Conservation (phyloP, 1,140 invertebrate species). For the Limonius californicus region DNA sequence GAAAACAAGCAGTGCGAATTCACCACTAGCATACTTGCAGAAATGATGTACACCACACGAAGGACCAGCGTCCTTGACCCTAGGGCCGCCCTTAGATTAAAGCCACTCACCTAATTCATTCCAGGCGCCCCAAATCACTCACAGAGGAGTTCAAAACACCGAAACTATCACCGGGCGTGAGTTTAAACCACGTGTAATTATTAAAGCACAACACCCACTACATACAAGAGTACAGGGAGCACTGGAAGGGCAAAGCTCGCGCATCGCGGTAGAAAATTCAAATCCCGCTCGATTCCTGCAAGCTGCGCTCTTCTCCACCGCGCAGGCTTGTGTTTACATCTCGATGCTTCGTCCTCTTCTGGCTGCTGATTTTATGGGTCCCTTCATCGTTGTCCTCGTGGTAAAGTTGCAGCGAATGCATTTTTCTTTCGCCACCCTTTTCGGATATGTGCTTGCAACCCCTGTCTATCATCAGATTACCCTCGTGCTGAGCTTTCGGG, state of each 20-base stretch:
- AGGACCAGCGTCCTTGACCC: no score
- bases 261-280: slow-evolving; percentile 20
- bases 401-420: not conserved
- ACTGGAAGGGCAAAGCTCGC: slow-evolving; percentile 18
- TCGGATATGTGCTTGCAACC: not conserved
- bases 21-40: no score
- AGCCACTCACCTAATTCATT: no score
- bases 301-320: slow-evolving; percentile 10
- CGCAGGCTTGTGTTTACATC: slow-evolving; percentile 19
- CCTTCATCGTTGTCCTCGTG: not conserved
- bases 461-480: slow-evolving; percentile 17
- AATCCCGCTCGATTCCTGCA: slow-evolving; percentile 19
- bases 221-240: slow-evolving; percentile 11
- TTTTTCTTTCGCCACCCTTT: slow-evolving; percentile 13
- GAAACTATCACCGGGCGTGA: not conserved
- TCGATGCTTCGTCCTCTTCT: not conserved
- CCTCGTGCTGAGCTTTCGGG: slow-evolving; percentile 4
- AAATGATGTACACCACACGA: no score
- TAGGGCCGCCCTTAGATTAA: no score
- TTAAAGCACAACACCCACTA: slow-evolving; percentile 16
- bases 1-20: no score
- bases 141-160: no score
- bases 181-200: slow-evolving; percentile 3
- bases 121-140: no score
- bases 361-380: not conserved